Evolutionary conservation across 2,888 invertebrate genomes (phyloP), one percentile per base, ranked within the genome.

Genomic region (Myathropa florea): DNA sequence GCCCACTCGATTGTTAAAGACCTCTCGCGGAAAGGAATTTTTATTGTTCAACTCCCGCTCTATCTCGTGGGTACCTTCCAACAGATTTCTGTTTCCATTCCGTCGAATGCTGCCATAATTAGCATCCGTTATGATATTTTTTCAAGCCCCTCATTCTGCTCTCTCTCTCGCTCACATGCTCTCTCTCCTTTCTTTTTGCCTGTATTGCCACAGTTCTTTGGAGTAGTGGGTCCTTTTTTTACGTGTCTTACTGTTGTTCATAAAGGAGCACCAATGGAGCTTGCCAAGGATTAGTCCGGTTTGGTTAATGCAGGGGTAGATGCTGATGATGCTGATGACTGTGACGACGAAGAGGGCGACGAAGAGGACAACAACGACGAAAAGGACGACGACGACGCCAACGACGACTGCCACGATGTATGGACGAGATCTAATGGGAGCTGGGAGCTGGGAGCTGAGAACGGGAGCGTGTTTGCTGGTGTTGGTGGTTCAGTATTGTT

Each of bases 121-220:
- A 81, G 85, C 85, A 78, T 85, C 70, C 81, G 81, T 81, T 85
- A 81, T 85, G 72, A 70, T 77, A 64, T 72, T 78, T 18, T 23
- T 55, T 36, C 57, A 75, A 60, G n/a, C 55, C 46, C 14, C 21
- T 46, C 23, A n/a, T 53, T 6, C 55, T 64, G 26, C 70, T 55
- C 7, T 9, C 6, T 39, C 39, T 46, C n/a, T n/a, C n/a, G 0
- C 39, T n/a, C 33, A 2, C 33, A 33, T 4, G 0, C n/a, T 46
- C n/a, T n/a, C 6, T n/a, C 39, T 6, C 39, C n/a, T 26, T 10
- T 67, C 46, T 67, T 59, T 63, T 30, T 63, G n/a, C 26, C 36
- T 39, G 18, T 30, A 18, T 36, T 18, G 28, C 21, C 73, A 30
- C 33, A 64, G 0, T 23, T 36, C 61, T 70, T 39, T 81, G 46